Conservation (phyloP, 2,888 invertebrate genomes). For the Cremastinae sp. region DNA sequence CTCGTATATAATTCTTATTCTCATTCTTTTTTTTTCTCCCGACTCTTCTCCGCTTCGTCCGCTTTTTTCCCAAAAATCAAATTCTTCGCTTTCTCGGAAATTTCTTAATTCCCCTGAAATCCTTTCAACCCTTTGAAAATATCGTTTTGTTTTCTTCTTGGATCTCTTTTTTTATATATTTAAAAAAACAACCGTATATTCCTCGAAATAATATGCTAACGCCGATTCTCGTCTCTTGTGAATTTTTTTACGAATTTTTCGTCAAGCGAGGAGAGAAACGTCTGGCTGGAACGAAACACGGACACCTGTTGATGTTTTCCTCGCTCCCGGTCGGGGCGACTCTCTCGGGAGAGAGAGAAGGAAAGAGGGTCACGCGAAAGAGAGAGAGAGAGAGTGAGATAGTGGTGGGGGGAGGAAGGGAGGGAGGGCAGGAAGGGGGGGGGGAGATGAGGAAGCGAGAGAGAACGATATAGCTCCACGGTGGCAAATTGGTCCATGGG, state of each 20-base stretch:
- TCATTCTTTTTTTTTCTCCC: slow-evolving; percentile 16
- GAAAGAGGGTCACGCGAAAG: neutral
- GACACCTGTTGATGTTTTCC: slow-evolving; percentile 55
- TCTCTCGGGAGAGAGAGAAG: neutral
- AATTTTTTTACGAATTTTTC: slow-evolving; percentile 18
- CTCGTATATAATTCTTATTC: slow-evolving; percentile 1
- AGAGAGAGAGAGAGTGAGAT: slow-evolving; percentile 12
- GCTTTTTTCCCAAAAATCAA: slow-evolving; percentile 14
- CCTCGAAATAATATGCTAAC: too few relatives aligned
- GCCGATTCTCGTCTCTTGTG: too few relatives aligned
- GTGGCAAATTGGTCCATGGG: slow-evolving; percentile 51
- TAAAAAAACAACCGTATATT: too few relatives aligned
- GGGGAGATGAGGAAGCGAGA: neutral
- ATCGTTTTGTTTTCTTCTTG: neutral
- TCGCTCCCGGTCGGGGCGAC: slow-evolving; percentile 20
- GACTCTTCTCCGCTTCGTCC: slow-evolving; percentile 11
- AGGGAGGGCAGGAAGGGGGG: slow-evolving; percentile 2
- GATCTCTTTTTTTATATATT: too few relatives aligned
- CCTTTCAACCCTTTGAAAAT: too few relatives aligned
- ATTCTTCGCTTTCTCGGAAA: neutral
- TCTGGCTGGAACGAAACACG: neutral
- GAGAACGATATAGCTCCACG: slow-evolving; percentile 29
- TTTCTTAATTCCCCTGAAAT: neutral
- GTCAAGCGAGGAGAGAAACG: slow-evolving; percentile 13
- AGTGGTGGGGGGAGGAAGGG: neutral